Conservation (phyloP, 2,797 vertebrate genomes). For the Petrocephalus schoutedeni region DNA sequence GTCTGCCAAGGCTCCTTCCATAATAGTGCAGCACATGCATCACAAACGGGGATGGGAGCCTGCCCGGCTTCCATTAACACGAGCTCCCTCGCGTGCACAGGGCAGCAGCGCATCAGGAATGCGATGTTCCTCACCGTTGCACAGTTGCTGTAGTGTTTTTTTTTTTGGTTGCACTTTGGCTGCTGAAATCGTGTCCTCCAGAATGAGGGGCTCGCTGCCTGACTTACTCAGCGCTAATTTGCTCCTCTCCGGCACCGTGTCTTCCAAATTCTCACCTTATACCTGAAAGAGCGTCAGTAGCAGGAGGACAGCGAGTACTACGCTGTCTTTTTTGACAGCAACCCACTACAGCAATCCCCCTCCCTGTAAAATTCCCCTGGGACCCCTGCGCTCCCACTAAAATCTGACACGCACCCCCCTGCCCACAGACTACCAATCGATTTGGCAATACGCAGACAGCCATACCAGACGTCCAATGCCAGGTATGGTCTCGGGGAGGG, state of each 20-base stretch:
- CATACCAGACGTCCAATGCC: background rate
- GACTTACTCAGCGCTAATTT: background rate
- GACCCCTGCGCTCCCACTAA: background rate
- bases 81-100: background rate
- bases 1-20: background rate
- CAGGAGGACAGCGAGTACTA: background rate
- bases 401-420: background rate
- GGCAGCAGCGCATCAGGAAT: background rate
- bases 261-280: background rate
- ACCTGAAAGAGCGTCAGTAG: background rate
- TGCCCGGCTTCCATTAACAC: background rate
- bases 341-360: background rate
- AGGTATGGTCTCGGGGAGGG: background rate
- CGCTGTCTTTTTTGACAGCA: background rate
- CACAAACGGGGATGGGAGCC: background rate
- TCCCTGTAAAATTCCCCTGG: background rate
- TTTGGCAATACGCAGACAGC: background rate
- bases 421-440: background rate
- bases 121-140: background rate
- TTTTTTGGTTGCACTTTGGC: background rate
- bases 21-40: background rate
- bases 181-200: background rate
- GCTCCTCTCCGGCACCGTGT: background rate
- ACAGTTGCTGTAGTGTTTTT: background rate
- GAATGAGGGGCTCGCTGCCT: background rate